A percentile compares a stretch with the other conserved stretches of the same genome.
These are phyloP conservation scores for Eurypyga helias DNA, from an alignment of 2,113 vertebrate genomes.

Conservation along the genomic window DNA sequence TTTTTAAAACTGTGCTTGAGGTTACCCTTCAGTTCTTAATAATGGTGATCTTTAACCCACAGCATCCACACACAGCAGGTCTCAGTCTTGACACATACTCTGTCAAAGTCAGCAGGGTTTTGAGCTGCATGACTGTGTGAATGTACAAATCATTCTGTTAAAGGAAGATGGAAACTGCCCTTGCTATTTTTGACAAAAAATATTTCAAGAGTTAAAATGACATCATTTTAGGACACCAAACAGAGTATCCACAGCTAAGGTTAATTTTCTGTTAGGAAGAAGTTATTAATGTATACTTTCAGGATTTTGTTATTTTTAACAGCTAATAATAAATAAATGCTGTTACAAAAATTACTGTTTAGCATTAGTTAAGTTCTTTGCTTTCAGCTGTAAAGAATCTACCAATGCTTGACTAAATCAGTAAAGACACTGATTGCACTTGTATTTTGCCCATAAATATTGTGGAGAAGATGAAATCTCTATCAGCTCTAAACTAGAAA, in stretches of 20 bases:
- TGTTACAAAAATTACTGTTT: no score
- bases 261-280: background rate
- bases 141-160: background rate
- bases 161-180: background rate
- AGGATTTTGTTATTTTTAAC: background rate
- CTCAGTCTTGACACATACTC: background rate
- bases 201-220: background rate
- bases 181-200: background rate
- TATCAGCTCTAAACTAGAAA: background rate
- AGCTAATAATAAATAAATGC: no score
- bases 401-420: background rate
- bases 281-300: background rate
- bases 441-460: background rate
- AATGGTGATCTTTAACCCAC: background rate
- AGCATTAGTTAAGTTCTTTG: no score
- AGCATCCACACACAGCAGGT: fast-evolving
- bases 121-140: background rate
- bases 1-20: background rate
- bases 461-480: background rate
- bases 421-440: background rate
- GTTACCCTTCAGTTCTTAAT: background rate
- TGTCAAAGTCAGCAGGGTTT: background rate
- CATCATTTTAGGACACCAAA: background rate
- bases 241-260: background rate
- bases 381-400: background rate